Evolutionary conservation across 2,888 invertebrate genomes (phyloP).

Genomic region (Herminia tarsipennalis): DNA sequence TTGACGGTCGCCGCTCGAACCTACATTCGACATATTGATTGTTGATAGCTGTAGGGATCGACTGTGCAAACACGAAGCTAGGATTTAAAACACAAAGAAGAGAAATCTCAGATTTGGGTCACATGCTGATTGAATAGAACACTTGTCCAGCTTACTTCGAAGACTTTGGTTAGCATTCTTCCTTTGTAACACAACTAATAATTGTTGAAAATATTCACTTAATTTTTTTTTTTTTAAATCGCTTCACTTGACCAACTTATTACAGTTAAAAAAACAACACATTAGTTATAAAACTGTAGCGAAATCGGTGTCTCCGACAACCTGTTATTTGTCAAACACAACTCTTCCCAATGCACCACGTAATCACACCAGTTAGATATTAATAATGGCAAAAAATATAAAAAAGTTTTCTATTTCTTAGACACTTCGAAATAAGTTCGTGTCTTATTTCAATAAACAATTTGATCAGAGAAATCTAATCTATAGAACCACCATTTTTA

Average conservation of each 20-base stretch:
- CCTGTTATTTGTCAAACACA: slow-evolving; percentile 84
- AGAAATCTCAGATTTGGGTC: slow-evolving; percentile 85
- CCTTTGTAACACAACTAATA: slow-evolving; percentile 14
- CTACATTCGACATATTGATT: slow-evolving; percentile 21
- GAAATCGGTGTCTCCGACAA: slow-evolving; percentile 83
- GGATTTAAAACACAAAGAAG: slow-evolving; percentile 72
- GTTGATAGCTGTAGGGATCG: slow-evolving; percentile 30
- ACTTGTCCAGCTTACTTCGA: slow-evolving; percentile 58
- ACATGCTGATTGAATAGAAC: slow-evolving; percentile 80
- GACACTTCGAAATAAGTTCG: slow-evolving; percentile 45
- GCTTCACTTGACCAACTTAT: slow-evolving; percentile 45
- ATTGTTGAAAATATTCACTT: slow-evolving; percentile 21
- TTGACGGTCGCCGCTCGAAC: slow-evolving; percentile 31
- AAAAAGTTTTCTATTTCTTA: slow-evolving; percentile 54
- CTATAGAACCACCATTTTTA: slow-evolving; percentile 84
- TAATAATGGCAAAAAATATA: slow-evolving; percentile 49
- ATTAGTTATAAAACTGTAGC: slow-evolving; percentile 69
- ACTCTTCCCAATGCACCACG: slow-evolving; percentile 71
- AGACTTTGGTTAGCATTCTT: slow-evolving; percentile 35
- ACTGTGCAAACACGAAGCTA: slow-evolving; percentile 48
- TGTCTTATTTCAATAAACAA: slow-evolving; percentile 62
- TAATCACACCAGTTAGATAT: slow-evolving; percentile 62
- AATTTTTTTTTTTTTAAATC: slow-evolving; percentile 30
- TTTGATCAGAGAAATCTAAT: slow-evolving; percentile 69
- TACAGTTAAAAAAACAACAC: slow-evolving; percentile 66